phyloP scores from a whole-genome alignment of 2,888 invertebrate genomes.

The Lamellibrachia columna region DNA sequence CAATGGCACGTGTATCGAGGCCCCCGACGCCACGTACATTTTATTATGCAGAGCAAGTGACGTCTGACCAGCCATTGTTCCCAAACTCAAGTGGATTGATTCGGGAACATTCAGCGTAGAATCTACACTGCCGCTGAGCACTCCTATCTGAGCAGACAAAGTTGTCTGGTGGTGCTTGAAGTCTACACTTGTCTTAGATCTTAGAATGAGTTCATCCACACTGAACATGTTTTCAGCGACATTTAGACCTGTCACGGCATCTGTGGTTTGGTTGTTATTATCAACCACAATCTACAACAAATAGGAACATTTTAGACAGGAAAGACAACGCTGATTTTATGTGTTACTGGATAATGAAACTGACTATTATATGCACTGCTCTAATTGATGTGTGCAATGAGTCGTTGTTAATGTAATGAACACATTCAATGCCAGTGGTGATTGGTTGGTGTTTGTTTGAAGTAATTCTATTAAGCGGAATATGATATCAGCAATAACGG shows the following conservation, averaged over 20 bases:
- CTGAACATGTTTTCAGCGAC: not conserved
- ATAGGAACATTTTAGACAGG: too few relatives aligned
- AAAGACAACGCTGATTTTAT: too few relatives aligned
- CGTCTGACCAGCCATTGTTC: not conserved
- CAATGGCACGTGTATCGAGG: not conserved
- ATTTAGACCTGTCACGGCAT: slow-evolving; percentile 13
- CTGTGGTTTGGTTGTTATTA: slow-evolving; percentile 36
- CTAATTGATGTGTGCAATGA: too few relatives aligned
- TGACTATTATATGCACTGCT: too few relatives aligned
- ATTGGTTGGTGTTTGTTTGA: too few relatives aligned
- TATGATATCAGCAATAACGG: too few relatives aligned
- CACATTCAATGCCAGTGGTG: too few relatives aligned
- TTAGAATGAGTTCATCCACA: not conserved
- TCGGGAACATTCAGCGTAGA: not conserved
- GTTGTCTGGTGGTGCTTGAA: not conserved
- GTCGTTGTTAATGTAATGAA: too few relatives aligned
- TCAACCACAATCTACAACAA: slow-evolving; percentile 42
- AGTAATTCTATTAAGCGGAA: too few relatives aligned
- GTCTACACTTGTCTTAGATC: not conserved
- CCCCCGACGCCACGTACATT: not conserved
- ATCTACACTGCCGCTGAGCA: not conserved
- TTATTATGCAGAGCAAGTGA: not conserved
- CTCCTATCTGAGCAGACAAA: not conserved
- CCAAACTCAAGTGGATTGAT: not conserved
- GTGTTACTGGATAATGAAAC: too few relatives aligned